phyloP scores from a whole-genome alignment of 1,140 invertebrate species.

The Dinoponera quadriceps region DNA sequence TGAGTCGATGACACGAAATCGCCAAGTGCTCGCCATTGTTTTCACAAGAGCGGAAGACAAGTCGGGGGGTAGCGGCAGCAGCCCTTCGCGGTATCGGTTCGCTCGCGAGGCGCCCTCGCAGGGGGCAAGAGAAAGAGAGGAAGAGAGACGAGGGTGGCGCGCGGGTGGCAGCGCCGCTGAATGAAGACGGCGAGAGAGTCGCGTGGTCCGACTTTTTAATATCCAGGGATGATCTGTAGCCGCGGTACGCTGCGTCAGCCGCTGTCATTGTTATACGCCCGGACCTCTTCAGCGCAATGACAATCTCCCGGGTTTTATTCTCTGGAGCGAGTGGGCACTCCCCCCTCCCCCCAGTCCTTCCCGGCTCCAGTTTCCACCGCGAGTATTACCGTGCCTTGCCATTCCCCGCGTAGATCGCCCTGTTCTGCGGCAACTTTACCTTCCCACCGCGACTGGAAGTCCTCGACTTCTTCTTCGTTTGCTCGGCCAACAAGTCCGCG shows the following conservation, averaged over 20 bases:
- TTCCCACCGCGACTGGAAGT: constrained; percentile 25
- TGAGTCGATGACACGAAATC: constrained; percentile 75
- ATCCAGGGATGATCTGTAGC: constrained; percentile 84
- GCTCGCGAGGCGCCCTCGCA: not conserved
- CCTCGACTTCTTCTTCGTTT: constrained; percentile 64
- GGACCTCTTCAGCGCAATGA: constrained; percentile 84
- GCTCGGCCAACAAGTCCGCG: constrained; percentile 51
- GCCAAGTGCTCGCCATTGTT: constrained; percentile 77
- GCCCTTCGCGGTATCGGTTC: constrained; percentile 65
- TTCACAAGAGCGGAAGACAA: constrained; percentile 67
- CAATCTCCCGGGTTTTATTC: constrained; percentile 84
- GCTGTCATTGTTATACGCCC: constrained; percentile 84
- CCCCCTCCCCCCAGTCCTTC: not conserved
- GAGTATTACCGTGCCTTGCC: constrained; percentile 79
- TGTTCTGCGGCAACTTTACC: constrained; percentile 53
- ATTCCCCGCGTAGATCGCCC: constrained; percentile 47
- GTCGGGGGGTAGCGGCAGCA: constrained; percentile 22
- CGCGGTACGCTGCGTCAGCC: constrained; percentile 82
- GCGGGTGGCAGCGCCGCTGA: constrained; percentile 32
- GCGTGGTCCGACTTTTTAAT: constrained; percentile 82
- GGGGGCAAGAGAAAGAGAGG: not conserved
- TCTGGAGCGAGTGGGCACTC: constrained; percentile 77
- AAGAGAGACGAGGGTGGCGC: constrained; percentile 6
- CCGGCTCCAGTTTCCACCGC: constrained; percentile 75
- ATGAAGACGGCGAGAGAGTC: constrained; percentile 54